Percentiles rank a stretch among this genome's conserved stretches.
Conservation (phyloP, 2,888 invertebrate species). For the Ophion obscuratus region DNA sequence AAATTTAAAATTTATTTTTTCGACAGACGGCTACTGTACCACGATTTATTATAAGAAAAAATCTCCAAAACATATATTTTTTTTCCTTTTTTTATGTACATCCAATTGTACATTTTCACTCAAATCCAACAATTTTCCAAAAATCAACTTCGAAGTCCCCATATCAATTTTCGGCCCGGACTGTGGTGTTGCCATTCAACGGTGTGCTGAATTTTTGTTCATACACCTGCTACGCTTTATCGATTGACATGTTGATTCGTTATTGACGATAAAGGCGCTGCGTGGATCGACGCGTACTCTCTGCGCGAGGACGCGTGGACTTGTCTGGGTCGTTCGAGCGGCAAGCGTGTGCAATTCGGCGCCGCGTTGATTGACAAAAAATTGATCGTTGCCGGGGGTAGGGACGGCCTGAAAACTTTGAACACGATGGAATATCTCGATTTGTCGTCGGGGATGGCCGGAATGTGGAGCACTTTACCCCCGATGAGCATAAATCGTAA, state of each 20-base stretch:
- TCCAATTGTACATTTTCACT: neutral
- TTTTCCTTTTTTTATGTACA: no score
- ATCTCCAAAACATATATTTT: no score
- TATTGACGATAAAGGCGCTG: conserved; percentile 87
- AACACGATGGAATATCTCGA: conserved; percentile 96
- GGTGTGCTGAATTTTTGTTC: no score
- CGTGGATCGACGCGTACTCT: conserved; percentile 95
- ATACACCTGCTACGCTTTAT: no score
- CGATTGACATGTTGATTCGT: neutral
- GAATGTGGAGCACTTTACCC: conserved; percentile 92
- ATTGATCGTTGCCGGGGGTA: conserved; percentile 94
- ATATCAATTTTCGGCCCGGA: no score
- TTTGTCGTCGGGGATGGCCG: conserved; percentile 86
- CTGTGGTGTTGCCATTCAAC: no score
- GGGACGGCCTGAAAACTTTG: conserved; percentile 97
- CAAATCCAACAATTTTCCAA: neutral
- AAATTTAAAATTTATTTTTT: no score
- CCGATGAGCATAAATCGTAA: conserved; percentile 96
- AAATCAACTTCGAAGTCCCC: no score
- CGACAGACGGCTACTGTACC: no score
- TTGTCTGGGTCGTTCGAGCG: conserved; percentile 91
- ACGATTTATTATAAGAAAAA: no score
- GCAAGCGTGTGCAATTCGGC: conserved; percentile 94
- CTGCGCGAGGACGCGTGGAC: conserved; percentile 92
- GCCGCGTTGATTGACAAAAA: conserved; percentile 94